Conservation (phyloP, 1,140 invertebrate genomes). For the Caenorhabditis remanei region DNA sequence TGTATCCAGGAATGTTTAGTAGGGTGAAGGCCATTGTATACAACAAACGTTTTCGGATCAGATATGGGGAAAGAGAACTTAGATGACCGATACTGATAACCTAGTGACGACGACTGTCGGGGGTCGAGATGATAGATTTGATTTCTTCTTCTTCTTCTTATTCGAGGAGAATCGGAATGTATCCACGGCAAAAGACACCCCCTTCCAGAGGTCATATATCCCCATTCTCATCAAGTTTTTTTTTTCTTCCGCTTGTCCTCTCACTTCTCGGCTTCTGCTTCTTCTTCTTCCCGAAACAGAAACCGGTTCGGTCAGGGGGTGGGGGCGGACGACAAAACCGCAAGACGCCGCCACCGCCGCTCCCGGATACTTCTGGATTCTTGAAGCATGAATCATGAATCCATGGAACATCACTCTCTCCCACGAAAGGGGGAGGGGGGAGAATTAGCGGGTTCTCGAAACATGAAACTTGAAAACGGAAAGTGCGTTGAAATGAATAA, state of each 20-base stretch:
- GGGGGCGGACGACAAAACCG: neutral
- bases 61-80: neutral
- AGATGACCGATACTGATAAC: conserved; percentile 52
- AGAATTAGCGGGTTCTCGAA: conserved; percentile 16
- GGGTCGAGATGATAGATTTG: conserved; percentile 36
- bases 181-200: conserved; percentile 19
- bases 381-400: conserved; percentile 47
- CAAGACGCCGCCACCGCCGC: conserved; percentile 11
- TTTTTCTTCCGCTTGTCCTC: conserved; percentile 12
- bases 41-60: conserved; percentile 21
- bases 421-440: no score
- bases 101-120: neutral
- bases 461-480: conserved; percentile 32
- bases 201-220: conserved; percentile 20
- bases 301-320: neutral
- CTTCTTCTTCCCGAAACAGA: conserved; percentile 5
- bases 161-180: neutral
- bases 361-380: conserved; percentile 50
- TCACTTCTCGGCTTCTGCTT: neutral
- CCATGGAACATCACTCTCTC: conserved; percentile 2
- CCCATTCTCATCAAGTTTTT: conserved; percentile 56
- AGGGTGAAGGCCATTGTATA: conserved; percentile 48
- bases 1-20: neutral
- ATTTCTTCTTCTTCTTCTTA: neutral
- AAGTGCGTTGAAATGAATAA: neutral